Percentiles rank a stretch among this genome's conserved stretches.
Evolutionary conservation across 1,140 invertebrate genomes (phyloP).

Genomic region (Drosophila quadrilineata): DNA sequence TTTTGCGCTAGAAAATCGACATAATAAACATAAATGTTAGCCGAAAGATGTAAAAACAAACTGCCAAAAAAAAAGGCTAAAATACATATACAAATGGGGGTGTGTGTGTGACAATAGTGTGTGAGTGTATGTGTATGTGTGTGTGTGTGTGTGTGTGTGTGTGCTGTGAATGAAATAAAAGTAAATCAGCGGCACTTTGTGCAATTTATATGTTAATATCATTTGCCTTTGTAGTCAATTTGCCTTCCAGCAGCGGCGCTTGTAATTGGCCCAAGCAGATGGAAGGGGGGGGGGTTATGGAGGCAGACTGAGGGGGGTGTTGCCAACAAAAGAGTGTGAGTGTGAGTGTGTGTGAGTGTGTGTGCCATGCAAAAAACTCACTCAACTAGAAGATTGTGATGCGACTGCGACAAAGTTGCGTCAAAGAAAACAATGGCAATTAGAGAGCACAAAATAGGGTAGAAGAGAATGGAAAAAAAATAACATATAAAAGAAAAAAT

Average conservation of each 20-base stretch:
- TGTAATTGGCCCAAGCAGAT: conserved; percentile 50
- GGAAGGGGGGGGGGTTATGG: background rate
- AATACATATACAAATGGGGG: background rate
- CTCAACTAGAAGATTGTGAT: conserved; percentile 62
- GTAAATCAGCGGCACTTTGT: conserved; percentile 77
- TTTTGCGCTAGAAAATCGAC: conserved; percentile 78
- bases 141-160: conserved; percentile 5
- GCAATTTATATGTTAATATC: conserved; percentile 79
- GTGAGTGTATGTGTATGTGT: background rate
- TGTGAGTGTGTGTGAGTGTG: background rate
- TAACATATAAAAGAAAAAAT: background rate
- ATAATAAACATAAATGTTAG: conserved; percentile 77
- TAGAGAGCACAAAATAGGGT: background rate
- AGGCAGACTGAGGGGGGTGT: background rate
- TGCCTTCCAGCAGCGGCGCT: conserved; percentile 19
- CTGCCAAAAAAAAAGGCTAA: conserved; percentile 29
- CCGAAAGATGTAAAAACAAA: conserved; percentile 71
- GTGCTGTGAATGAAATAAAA: conserved; percentile 44
- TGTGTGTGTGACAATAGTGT: background rate
- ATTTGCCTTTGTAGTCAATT: conserved; percentile 73
- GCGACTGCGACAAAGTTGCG: conserved; percentile 64
- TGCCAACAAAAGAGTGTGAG: background rate
- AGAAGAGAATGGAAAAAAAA: background rate
- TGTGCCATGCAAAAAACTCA: conserved; percentile 29
- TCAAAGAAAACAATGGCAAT: conserved; percentile 45